A percentile compares a stretch with the other conserved stretches of the same genome.
Evolutionary conservation across 2,797 vertebrate genomes (phyloP).

Genomic region (Liparis tanakae): DNA sequence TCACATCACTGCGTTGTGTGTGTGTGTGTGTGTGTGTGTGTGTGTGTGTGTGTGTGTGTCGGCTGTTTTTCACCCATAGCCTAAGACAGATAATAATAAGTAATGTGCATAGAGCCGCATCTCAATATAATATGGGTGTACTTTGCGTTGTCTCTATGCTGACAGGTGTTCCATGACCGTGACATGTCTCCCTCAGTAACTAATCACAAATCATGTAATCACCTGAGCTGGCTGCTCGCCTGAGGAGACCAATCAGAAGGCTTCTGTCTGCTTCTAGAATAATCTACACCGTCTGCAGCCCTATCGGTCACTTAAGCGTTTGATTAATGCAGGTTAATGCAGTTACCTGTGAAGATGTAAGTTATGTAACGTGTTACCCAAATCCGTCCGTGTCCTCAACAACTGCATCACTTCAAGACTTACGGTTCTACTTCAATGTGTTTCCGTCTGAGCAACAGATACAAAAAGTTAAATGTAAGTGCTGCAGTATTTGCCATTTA

Average conservation of each 20-base stretch:
- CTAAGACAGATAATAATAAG: neutral
- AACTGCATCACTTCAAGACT: neutral
- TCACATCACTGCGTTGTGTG: conserved; percentile 42
- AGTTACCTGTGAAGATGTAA: conserved; percentile 34
- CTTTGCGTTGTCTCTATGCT: neutral
- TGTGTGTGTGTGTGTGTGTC: neutral
- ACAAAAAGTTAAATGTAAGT: neutral
- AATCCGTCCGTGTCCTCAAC: neutral
- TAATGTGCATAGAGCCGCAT: neutral
- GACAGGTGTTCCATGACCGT: neutral
- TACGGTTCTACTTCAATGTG: neutral
- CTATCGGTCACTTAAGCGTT: conserved; percentile 57
- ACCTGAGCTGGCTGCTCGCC: conserved; percentile 28
- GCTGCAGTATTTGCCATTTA: neutral
- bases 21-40: neutral
- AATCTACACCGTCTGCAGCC: conserved; percentile 49
- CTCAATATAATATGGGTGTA: neutral
- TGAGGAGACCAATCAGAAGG: conserved; percentile 51
- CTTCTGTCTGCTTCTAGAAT: conserved; percentile 43
- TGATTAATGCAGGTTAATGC: conserved; percentile 49
- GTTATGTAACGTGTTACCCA: too few relatives aligned
- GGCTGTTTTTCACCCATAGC: neutral
- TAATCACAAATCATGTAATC: conserved; percentile 54
- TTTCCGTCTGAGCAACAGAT: neutral
- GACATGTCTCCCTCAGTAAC: conserved; percentile 1